A percentile compares a stretch with the other conserved stretches of the same genome.
Evolutionary conservation across 2,113 vertebrate genomes (phyloP).

Genomic region (Ibidorhyncha struthersii): DNA sequence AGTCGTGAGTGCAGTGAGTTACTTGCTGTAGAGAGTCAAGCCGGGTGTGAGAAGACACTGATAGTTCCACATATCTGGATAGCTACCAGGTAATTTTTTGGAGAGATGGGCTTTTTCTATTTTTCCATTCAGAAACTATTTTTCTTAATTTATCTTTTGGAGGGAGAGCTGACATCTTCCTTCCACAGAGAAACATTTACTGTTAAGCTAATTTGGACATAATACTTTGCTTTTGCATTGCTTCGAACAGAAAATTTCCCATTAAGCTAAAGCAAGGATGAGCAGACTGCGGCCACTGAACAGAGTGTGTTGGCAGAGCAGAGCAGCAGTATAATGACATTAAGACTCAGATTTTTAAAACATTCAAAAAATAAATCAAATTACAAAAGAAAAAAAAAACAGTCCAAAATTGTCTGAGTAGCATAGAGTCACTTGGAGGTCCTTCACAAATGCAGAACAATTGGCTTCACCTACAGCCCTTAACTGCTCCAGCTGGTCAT

Average conservation of each 20-base stretch:
- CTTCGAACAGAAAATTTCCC: conserved; percentile 2
- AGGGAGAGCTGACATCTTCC: not conserved
- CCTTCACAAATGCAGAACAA: conserved; percentile 16
- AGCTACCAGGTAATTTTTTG: not conserved
- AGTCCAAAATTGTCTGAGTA: not conserved
- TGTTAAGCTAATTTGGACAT: conserved; percentile 12
- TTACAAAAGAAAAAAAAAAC: not conserved
- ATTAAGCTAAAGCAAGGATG: conserved; percentile 32
- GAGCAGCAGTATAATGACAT: conserved; percentile 28
- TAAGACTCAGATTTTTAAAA: conserved; percentile 43
- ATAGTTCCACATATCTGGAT: not conserved
- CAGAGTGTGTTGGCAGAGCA: conserved; percentile 45
- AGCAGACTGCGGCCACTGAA: conserved; percentile 45
- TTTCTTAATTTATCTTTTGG: not conserved
- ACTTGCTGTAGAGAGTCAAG: not conserved
- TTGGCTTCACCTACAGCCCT: conserved; percentile 17
- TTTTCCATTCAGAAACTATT: not conserved
- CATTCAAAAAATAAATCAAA: conserved; percentile 41
- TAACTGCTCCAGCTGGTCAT: conserved; percentile 52
- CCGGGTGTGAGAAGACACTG: not conserved
- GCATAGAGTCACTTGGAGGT: conserved; percentile 3
- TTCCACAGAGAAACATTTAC: conserved; percentile 24
- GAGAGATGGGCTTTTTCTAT: not conserved
- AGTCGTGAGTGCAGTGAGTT: not conserved
- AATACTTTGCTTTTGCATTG: not conserved